Conservation (phyloP, 2,113 vertebrate genomes). For the Tetraodon nigroviridis region DNA sequence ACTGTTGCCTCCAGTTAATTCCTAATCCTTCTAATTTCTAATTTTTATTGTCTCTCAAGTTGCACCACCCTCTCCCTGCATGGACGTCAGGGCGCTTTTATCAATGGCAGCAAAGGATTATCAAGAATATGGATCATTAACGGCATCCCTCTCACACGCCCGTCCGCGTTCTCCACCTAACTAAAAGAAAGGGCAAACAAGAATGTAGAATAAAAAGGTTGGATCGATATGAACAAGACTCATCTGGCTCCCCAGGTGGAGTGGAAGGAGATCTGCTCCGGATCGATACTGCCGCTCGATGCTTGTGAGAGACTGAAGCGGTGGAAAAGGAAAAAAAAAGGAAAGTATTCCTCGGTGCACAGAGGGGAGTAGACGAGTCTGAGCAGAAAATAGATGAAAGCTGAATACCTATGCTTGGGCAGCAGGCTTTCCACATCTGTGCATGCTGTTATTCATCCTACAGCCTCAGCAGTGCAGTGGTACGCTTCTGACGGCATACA, state of each 20-base stretch:
- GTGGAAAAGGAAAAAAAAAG: constrained; percentile 52
- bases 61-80: too few species aligned
- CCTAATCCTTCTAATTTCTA: too few species aligned
- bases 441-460: constrained; percentile 34
- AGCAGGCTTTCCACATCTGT: constrained; percentile 45
- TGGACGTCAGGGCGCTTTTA: too few species aligned
- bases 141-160: constrained; percentile 23
- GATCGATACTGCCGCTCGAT: constrained; percentile 72
- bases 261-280: constrained; percentile 66
- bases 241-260: constrained; percentile 67
- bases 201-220: constrained; percentile 62
- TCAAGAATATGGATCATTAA: too few species aligned
- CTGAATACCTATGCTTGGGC: constrained; percentile 49
- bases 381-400: constrained; percentile 58
- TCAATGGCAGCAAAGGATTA: too few species aligned
- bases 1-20: constrained; percentile 10
- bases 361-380: constrained; percentile 55
- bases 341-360: constrained; percentile 62
- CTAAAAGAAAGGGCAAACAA: constrained; percentile 48
- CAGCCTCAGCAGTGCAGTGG: too few species aligned
- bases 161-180: constrained; percentile 42
- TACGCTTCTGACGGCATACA: too few species aligned
- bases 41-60: too few species aligned
- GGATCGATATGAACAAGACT: constrained; percentile 70
- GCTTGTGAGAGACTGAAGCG: constrained; percentile 63